Evolutionary conservation across 2,888 invertebrate species (phyloP), one percentile per base, ranked within the genome.

Genomic region (Geotrupes spiniger): DNA sequence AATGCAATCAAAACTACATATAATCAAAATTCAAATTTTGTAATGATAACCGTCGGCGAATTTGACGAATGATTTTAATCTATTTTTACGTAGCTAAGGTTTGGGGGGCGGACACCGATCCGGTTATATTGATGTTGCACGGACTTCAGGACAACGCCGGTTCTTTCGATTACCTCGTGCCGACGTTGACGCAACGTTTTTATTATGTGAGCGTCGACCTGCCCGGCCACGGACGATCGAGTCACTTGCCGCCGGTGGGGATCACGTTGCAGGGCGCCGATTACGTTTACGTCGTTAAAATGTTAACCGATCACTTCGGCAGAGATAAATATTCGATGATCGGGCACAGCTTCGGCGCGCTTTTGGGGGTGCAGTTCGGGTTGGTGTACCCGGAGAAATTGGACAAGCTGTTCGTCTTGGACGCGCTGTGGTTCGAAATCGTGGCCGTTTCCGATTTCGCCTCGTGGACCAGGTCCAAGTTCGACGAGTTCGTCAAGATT

Each of bases 141-240:
- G 81, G 81, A 0, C 63, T 66, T 49, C 70, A 74, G 51, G 81
- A 81, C 61, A 77, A 78, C 0, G 76, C 77, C 0, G 76, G 76
- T 1, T 74, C 75, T 41, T 81, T 78, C 63, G 70, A 79, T 36
- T 72, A 73, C 0, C 63, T 82, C 1, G 67, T 78, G 6, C 71
- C 71, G 6, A 57, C 73, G 12, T 57, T 82, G 31, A 76, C 79
- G 0, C 63, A 59, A 8, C 65, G 0, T 17, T 64, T 39, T 62
- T 73, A 41, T 55, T 74, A 43, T 53, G 67, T 71, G 5, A 63
- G 66, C 39, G 62, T 71, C 33, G 80, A 81, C 53, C 62, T 79
- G 1, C 81, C 80, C 0, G 79, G 83, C 1, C 77, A 73, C 40
- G 80, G 79, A 0, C 71, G 64, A 9, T 80, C 80, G 0, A 29